Evolutionary conservation across 2,113 vertebrate species (phyloP), one percentile per base, ranked within the genome.

Genomic region (Sceloporus tristichus): DNA sequence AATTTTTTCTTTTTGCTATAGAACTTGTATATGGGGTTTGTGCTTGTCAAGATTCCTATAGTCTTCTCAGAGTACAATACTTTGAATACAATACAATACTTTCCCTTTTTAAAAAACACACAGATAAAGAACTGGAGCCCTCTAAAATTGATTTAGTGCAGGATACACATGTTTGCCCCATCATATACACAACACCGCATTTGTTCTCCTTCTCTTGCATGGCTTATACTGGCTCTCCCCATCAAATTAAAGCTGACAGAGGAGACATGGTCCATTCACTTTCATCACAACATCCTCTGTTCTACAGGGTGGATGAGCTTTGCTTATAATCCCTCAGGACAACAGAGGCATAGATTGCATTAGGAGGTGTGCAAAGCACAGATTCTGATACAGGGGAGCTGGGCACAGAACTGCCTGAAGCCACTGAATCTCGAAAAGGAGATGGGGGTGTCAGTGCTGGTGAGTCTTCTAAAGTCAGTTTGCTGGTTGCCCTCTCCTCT

Each of bases 271-370:
- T 87, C 66, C 85, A 87, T 87, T 70, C 0, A 0, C n/a, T 9
- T 82, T 87, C 40, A 65, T 78, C 76, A 88, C 54, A 87, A 40
- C 42, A 90, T 91, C 2, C 79, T 18, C 38, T 88, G 90, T 94
- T 93, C 95, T 98, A 99, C 97, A 99, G 97, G 91, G 99, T 99
- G 82, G 98, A 99, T 0, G 99, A 99, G 96, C 98, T 99, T 95
- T 99, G 99, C 95, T 98, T 98, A 70, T 97, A 99, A 97, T 99
- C 98, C 87, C 94, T 96, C 92, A 98, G 96, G 85, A 98, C 97
- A 95, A 97, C 96, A 29, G 98, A 97, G 94, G 98, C 97, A 79
- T 99, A 99, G 96, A 96, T 95, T 68, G 97, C 96, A 84, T 95
- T 96, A 76, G 98, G 96, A 25, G 98, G 97, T 27, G 96, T 97